A percentile compares a stretch with the other conserved stretches of the same genome.
phyloP scores from a whole-genome alignment of 1,140 invertebrate genomes.

The Penaeus indicus region DNA sequence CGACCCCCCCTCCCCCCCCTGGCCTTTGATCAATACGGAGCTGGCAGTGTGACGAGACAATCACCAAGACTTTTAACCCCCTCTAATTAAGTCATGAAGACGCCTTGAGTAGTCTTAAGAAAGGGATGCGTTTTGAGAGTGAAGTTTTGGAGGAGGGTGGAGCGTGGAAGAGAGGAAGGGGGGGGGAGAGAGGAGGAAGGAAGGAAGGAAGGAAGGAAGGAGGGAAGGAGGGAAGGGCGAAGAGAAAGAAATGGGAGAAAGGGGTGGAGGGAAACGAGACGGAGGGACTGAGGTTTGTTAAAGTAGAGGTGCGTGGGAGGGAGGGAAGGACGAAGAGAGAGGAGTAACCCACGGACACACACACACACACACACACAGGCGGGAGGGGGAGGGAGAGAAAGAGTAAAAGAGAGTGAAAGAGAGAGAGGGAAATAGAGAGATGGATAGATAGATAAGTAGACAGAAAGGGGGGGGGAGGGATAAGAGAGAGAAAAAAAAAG shows the following conservation, averaged over 20 bases:
- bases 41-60: too few species aligned
- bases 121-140: background rate
- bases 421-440: too few species aligned
- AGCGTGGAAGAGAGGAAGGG: slow-evolving; percentile 18
- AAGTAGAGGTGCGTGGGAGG: background rate
- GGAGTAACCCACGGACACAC: too few species aligned
- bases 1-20: too few species aligned
- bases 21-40: too few species aligned
- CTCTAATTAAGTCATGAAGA: too few species aligned
- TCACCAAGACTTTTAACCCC: too few species aligned
- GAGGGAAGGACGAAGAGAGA: background rate
- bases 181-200: background rate
- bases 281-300: background rate
- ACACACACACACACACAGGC: background rate
- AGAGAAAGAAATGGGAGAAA: background rate
- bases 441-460: too few species aligned
- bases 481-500: too few species aligned
- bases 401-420: background rate
- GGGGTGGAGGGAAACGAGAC: background rate
- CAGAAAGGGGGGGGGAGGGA: too few species aligned
- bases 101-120: too few species aligned
- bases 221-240: too few species aligned
- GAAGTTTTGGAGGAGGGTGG: background rate
- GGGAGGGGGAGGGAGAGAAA: background rate
- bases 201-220: background rate